Conservation (phyloP, 2,888 invertebrate species). For the Drosophila pegasa region DNA sequence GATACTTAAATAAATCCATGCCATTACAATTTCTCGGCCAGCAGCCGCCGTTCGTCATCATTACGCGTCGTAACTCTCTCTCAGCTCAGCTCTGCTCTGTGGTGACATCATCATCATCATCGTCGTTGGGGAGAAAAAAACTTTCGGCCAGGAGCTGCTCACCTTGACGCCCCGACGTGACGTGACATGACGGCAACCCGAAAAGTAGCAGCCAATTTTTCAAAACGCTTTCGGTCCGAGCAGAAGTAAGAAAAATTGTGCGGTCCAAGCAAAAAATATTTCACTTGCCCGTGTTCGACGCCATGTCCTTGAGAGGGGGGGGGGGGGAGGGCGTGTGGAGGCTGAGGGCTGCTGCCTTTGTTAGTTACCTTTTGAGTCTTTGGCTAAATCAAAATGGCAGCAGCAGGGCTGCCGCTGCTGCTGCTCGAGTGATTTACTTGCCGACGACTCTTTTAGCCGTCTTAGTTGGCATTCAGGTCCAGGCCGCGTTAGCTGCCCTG, state of each 20-base stretch:
- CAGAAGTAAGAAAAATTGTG: slow-evolving; percentile 77
- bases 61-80: slow-evolving; percentile 33
- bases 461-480: slow-evolving; percentile 77
- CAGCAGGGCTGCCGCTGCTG: slow-evolving; percentile 16
- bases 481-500: slow-evolving; percentile 23
- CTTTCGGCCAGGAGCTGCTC: slow-evolving; percentile 39
- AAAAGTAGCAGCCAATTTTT: slow-evolving; percentile 77
- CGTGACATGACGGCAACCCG: slow-evolving; percentile 42
- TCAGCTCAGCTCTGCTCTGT: no score
- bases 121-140: no score
- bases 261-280: slow-evolving; percentile 71
- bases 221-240: slow-evolving; percentile 57
- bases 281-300: slow-evolving; percentile 15
- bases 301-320: slow-evolving; percentile 21
- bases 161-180: slow-evolving; percentile 52
- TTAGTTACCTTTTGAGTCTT: slow-evolving; percentile 79
- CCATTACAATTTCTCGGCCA: slow-evolving; percentile 33
- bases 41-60: slow-evolving; percentile 47
- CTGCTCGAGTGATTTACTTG: slow-evolving; percentile 78
- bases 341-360: slow-evolving; percentile 49
- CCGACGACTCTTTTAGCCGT: slow-evolving; percentile 59
- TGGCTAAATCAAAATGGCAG: slow-evolving; percentile 78
- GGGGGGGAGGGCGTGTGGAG: no score
- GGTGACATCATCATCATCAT: slow-evolving; percentile 81
- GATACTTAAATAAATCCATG: slow-evolving; percentile 74